A percentile compares a stretch with the other conserved stretches of the same genome.
Conservation (phyloP, 2,888 invertebrate species). For the Mesochorus sp. region DNA sequence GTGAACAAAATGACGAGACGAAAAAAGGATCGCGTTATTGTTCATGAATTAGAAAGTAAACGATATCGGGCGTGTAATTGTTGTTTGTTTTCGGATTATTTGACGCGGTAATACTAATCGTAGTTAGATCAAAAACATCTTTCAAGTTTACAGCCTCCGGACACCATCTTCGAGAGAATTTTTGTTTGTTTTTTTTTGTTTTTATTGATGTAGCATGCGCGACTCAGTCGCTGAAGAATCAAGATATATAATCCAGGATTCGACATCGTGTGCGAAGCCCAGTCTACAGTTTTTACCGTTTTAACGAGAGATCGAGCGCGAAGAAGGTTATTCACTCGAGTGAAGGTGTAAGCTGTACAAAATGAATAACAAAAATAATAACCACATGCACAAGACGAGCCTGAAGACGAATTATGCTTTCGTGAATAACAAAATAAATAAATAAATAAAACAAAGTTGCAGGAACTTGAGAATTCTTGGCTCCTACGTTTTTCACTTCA, state of each 20-base stretch:
- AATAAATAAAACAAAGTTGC: not conserved
- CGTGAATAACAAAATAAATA: not conserved
- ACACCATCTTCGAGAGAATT: no score
- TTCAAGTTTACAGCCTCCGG: no score
- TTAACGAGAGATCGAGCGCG: constrained; percentile 46
- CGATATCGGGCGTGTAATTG: no score
- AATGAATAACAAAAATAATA: constrained; percentile 43
- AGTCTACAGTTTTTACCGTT: constrained; percentile 55
- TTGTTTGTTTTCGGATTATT: no score
- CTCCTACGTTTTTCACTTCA: not conserved
- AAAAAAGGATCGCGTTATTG: no score
- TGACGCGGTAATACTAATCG: no score
- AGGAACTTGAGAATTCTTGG: not conserved
- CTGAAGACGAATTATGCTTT: constrained; percentile 20
- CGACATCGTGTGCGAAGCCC: constrained; percentile 24
- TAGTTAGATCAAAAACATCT: no score
- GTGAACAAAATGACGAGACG: not conserved
- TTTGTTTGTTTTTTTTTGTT: no score
- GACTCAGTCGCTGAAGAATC: not conserved
- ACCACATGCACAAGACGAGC: constrained; percentile 2
- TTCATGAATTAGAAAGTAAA: no score
- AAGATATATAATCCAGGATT: constrained; percentile 30
- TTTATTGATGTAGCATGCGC: constrained; percentile 14
- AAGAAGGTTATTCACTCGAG: constrained; percentile 58
- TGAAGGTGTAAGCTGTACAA: constrained; percentile 40